phyloP scores from a whole-genome alignment of 2,888 invertebrate genomes.

The Oasisia sp. region DNA sequence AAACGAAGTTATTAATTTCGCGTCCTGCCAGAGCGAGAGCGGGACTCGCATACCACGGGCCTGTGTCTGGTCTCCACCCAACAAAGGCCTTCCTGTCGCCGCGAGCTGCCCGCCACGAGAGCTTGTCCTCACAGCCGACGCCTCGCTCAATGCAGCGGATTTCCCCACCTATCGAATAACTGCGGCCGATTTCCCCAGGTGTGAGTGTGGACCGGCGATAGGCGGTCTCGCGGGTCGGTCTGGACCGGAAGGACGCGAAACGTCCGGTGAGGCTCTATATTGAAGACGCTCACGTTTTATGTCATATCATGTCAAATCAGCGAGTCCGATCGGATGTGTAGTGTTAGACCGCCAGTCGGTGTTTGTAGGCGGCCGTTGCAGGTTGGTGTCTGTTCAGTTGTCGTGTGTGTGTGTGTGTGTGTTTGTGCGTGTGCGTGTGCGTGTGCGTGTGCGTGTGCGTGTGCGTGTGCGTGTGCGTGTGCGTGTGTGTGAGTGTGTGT shows the following conservation, averaged over 20 bases:
- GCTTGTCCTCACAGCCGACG: not conserved
- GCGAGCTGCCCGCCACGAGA: not conserved
- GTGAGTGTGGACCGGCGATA: not conserved
- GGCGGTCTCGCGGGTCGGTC: not conserved
- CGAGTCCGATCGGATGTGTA: not conserved
- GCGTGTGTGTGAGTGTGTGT: too few species aligned
- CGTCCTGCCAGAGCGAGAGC: not conserved
- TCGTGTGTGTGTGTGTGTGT: not conserved
- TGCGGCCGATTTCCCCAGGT: not conserved
- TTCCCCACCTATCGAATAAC: not conserved
- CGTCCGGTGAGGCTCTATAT: not conserved
- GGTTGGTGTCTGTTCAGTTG: not conserved
- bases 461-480: too few species aligned
- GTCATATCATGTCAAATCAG: not conserved
- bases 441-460: too few species aligned
- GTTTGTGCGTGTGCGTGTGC: too few species aligned
- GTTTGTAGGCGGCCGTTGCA: not conserved
- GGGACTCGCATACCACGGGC: not conserved
- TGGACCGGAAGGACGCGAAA: not conserved
- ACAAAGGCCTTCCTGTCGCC: conserved; percentile 12
- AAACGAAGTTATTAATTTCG: not conserved
- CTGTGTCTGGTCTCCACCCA: not conserved
- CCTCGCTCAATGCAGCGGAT: conserved; percentile 10
- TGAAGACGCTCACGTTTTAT: not conserved
- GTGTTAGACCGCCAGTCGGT: not conserved